A percentile compares a stretch with the other conserved stretches of the same genome.
phyloP scores from a whole-genome alignment of 2,888 invertebrate genomes.

The Neoitamus cyanurus region DNA sequence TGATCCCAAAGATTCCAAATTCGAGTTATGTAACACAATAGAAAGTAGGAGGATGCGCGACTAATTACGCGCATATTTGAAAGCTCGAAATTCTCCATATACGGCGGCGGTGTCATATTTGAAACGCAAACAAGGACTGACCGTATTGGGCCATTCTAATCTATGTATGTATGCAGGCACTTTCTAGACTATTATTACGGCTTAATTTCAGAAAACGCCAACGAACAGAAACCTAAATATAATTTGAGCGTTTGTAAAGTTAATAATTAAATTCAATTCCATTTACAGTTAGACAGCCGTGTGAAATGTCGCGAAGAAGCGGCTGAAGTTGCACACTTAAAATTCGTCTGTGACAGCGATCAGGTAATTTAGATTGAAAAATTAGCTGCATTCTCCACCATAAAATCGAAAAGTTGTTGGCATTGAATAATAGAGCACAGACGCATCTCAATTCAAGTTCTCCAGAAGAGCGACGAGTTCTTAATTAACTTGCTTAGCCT shows the following conservation, averaged over 20 bases:
- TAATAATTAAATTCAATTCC: neutral
- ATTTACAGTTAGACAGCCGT: neutral
- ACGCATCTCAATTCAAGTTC: neutral
- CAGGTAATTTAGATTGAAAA: neutral
- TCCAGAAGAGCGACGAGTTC: conserved; percentile 13
- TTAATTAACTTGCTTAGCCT: conserved; percentile 23
- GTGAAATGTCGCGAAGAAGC: neutral
- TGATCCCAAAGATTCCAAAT: neutral
- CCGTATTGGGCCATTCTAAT: neutral
- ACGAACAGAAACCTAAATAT: neutral
- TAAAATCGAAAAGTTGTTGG: conserved; percentile 37
- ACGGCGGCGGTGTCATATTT: neutral
- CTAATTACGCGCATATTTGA: neutral
- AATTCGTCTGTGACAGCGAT: neutral
- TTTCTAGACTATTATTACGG: neutral
- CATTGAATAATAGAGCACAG: conserved; percentile 36
- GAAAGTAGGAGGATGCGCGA: neutral
- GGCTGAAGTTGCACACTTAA: neutral
- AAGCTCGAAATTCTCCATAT: neutral
- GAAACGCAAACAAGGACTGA: neutral
- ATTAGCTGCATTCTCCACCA: neutral
- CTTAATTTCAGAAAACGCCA: neutral
- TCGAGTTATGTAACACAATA: neutral
- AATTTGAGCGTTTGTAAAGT: neutral
- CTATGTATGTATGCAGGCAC: neutral